Base-by-base conservation (phyloP, 2,888 invertebrate genomes). In the Luperina nickerlii region DNA sequence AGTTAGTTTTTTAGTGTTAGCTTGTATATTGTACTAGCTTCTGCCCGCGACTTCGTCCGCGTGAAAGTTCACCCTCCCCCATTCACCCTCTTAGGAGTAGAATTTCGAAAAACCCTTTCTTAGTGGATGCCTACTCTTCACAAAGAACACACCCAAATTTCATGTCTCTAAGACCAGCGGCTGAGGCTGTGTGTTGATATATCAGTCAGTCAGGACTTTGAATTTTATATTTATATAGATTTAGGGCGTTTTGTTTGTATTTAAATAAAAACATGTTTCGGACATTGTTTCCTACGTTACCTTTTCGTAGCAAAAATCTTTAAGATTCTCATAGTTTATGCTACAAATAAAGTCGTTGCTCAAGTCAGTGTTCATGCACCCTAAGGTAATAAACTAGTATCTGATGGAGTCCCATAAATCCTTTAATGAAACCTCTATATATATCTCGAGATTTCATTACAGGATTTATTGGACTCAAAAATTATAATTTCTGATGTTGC, bases 381-480 rank as follows among this genome's bases (percentile, higher is more conserved):
- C 1, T 45, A 2, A 32, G 48, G 48, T 15, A 24, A 67, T 73
- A 67, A 73, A 79, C 24, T 24, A 32, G 32, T 24, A 7, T 42
- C 15, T 67, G 9, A 79, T 60, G 13, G 13, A 24, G n/a, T 9
- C 5, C 20, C 13, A 72, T 78, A 70, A 78, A 63, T 65, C 54
- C 8, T 18, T 27, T 57, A 24, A 60, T 27, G 18, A 66, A 79
- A 72, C 13, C 57, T 79, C n/a, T 38, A 24, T 20, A 65, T 24
- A 71, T 20, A 54, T 54, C 20, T 18, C 51, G 51, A 54, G 20
- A 7, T 54, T 54, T 54, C 51, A 54, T 18, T 54, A 20, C 7
- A 54, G 51, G 20, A 54, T 20, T 54, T 20, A 51, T 20, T 20
- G 51, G 20, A 54, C 20, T 54, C 20, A 7, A 20, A 54, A 20